These are phyloP conservation scores for Apamea epomidion DNA, from an alignment of 2,888 invertebrate species.

Conservation along the genomic window DNA sequence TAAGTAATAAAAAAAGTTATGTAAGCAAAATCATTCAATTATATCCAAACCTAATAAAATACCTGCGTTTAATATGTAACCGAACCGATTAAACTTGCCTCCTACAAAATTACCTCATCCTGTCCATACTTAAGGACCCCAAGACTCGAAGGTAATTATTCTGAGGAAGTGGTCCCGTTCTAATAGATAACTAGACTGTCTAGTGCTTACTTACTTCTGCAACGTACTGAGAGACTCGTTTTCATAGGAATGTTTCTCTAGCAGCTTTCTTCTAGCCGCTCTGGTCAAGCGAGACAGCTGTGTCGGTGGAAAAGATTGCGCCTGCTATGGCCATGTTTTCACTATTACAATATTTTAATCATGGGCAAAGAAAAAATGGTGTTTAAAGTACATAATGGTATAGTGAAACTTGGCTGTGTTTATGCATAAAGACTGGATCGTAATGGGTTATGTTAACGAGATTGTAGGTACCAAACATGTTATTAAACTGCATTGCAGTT, in stretches of 20 bases:
- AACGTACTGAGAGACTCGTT: constrained; percentile 61
- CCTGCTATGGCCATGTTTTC: constrained; percentile 63
- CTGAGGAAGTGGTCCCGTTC: constrained; percentile 59
- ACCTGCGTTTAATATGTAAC: background rate
- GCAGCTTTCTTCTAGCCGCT: constrained; percentile 68
- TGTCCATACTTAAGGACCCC: constrained; percentile 32
- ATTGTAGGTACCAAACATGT: background rate
- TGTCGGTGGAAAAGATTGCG: constrained; percentile 58
- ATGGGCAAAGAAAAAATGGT: constrained; percentile 17
- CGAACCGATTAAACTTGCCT: background rate
- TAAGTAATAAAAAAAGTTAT: background rate
- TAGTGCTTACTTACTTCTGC: constrained; percentile 17
- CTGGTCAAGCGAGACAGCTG: constrained; percentile 63
- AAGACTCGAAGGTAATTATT: constrained; percentile 42
- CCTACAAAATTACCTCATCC: constrained; percentile 33
- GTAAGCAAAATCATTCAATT: background rate
- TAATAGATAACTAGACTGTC: constrained; percentile 45
- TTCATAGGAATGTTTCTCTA: constrained; percentile 69
- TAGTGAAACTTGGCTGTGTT: constrained; percentile 30
- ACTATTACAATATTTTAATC: constrained; percentile 60
- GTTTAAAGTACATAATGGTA: constrained; percentile 3
- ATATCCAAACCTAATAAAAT: background rate
- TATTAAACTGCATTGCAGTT: constrained; percentile 20
- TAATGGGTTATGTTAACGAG: constrained; percentile 12
- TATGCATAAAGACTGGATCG: constrained; percentile 1